Evolutionary conservation across 2,113 vertebrate genomes (phyloP).

Genomic region (Telmatochromis bifrenatus): DNA sequence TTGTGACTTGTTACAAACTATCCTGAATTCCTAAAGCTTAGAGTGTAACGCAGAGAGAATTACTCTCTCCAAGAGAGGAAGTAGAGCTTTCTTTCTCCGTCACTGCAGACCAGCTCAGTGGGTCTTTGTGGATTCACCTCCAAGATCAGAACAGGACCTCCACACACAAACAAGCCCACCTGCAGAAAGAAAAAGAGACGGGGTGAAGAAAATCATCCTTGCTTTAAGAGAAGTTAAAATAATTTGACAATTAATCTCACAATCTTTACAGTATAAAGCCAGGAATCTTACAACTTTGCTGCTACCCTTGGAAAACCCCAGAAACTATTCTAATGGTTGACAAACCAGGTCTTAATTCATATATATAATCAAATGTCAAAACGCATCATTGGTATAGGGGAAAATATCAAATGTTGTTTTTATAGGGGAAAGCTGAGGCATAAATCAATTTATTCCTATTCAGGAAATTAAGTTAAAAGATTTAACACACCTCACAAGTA

Average conservation of each 20-base stretch:
- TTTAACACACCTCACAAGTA: not conserved
- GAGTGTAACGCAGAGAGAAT: not conserved
- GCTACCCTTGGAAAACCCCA: not conserved
- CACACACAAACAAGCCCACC: constrained; percentile 71
- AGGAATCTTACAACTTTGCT: not conserved
- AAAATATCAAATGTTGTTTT: not conserved
- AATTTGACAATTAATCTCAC: not conserved
- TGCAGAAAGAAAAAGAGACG: not conserved
- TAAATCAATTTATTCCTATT: not conserved
- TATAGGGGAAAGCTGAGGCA: not conserved
- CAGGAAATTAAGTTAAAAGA: not conserved
- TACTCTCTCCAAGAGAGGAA: constrained; percentile 64
- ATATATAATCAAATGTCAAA: not conserved
- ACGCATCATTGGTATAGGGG: not conserved
- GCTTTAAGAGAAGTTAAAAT: not conserved
- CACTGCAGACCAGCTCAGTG: constrained; percentile 61
- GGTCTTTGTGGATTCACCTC: constrained; percentile 58
- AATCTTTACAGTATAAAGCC: not conserved
- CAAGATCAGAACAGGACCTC: constrained; percentile 51
- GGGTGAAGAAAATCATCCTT: not conserved
- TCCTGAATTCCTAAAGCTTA: not conserved
- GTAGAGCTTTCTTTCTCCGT: constrained; percentile 60
- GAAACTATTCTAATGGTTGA: not conserved
- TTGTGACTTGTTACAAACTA: not conserved
- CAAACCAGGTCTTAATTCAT: not conserved